Conservation (phyloP, 2,113 vertebrate genomes). For the Atlantisia rogersi region DNA sequence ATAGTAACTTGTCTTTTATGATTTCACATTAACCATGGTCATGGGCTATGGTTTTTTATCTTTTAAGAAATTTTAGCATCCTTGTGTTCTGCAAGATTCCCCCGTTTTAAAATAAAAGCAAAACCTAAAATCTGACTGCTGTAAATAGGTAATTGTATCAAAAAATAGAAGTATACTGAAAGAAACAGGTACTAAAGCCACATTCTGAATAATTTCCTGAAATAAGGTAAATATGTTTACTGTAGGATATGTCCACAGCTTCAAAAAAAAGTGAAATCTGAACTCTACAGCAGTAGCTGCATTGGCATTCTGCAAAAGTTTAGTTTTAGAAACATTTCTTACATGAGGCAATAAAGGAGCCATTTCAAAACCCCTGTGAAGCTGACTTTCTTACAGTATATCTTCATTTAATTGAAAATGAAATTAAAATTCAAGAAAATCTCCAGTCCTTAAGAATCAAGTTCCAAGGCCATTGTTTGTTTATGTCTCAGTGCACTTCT, state of each 20-base stretch:
- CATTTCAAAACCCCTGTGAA: neutral
- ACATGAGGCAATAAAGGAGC: neutral
- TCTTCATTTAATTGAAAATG: neutral
- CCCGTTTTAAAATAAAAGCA: neutral
- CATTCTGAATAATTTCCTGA: neutral
- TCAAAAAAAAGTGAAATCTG: neutral
- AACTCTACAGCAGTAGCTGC: neutral
- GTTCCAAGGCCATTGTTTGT: neutral
- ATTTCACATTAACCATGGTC: neutral
- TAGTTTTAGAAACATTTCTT: neutral
- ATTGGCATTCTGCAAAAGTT: neutral
- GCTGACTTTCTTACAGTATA: neutral
- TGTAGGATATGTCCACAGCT: neutral
- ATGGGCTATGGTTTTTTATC: fast-evolving
- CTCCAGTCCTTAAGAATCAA: neutral
- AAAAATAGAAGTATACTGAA: neutral
- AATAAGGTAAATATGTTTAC: neutral
- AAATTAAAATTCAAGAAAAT: neutral
- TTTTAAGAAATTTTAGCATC: neutral
- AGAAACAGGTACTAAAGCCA: neutral
- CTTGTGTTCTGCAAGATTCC: neutral
- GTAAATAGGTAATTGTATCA: neutral
- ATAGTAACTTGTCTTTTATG: neutral
- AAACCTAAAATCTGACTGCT: neutral
- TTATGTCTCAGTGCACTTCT: constrained; percentile 3